These are phyloP conservation scores for Galendromus occidentalis DNA, from an alignment of 1,140 invertebrate species.

Conservation along the genomic window DNA sequence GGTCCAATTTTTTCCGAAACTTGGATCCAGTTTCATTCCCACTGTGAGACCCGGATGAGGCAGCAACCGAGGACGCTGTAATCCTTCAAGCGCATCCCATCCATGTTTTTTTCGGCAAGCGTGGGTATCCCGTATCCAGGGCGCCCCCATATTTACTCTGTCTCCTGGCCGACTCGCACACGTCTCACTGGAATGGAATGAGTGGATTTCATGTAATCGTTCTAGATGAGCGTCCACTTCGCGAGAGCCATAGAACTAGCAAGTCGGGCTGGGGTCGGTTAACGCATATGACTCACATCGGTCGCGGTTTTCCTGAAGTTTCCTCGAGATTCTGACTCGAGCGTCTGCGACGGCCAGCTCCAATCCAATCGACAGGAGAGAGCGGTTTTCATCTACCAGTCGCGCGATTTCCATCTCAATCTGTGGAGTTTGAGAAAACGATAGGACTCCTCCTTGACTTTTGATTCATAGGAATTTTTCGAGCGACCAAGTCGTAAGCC, in stretches of 20 bases:
- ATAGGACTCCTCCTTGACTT: no score
- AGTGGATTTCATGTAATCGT: neutral
- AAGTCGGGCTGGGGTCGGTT: no score
- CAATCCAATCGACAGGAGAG: constrained; percentile 69
- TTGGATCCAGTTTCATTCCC: no score
- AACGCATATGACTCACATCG: constrained; percentile 46
- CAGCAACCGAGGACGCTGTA: no score
- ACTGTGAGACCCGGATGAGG: no score
- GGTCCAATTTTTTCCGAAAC: no score
- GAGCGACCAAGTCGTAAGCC: no score
- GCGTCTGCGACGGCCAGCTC: constrained; percentile 91
- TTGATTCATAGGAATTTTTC: no score
- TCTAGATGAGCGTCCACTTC: neutral
- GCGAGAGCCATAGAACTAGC: no score
- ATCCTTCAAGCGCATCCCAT: no score
- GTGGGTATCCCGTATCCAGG: no score
- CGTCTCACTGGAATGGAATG: neutral
- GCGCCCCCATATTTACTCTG: neutral
- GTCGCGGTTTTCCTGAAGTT: constrained; percentile 87
- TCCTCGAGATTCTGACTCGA: constrained; percentile 67
- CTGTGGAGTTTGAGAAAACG: constrained; percentile 24
- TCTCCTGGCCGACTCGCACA: constrained; percentile 1
- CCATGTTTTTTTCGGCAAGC: no score
- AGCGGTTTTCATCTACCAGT: constrained; percentile 75
- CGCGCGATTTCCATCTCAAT: constrained; percentile 93